Evolutionary conservation across 2,797 vertebrate genomes (phyloP), one percentile per base, ranked within the genome.

Genomic region (Columba guinea): DNA sequence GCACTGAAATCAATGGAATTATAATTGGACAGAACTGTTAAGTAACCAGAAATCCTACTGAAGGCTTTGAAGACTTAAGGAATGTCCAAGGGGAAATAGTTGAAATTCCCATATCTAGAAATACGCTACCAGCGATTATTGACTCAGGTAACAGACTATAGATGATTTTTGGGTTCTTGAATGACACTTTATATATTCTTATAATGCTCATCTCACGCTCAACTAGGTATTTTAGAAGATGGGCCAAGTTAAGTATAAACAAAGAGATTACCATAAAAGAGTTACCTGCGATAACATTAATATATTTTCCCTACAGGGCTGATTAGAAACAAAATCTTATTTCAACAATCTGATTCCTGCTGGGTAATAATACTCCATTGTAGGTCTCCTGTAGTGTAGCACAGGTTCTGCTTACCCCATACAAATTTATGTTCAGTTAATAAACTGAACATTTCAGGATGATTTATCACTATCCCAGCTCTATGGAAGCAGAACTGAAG

Each of bases 11-110:
- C 55, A 80, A 68, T 77, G 55, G 26, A 78, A 94, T 83, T 81
- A 80, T 83, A 95, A 91, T 83, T 95, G 73, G 39, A 87, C 63
- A 91, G 64, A 71, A 77, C 63, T 68, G 91, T 84, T 21, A 86
- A 53, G 32, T 59, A 90, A 69, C 55, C 83, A 55, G 34, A 63
- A 95, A 59, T 53, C 27, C 65, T 58, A 68, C 19, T 9, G 28
- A 89, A 88, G 58, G 80, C 32, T 80, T 71, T 11, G 17, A 52
- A n/a, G 51, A 11, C 14, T 77, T 78, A 39, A 89, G 22, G 92
- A 84, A 87, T 37, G 18, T 68, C 75, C 4, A 28, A 52, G 28
- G 41, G 9, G 76, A 65, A 70, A 56, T 51, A 39, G 7, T 28
- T 53, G 17, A 30, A 68, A 59, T 82, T 67, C 26, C 30, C 1